Evolutionary conservation across 2,888 invertebrate genomes (phyloP), one percentile per base, ranked within the genome.

Genomic region (Labia minor): DNA sequence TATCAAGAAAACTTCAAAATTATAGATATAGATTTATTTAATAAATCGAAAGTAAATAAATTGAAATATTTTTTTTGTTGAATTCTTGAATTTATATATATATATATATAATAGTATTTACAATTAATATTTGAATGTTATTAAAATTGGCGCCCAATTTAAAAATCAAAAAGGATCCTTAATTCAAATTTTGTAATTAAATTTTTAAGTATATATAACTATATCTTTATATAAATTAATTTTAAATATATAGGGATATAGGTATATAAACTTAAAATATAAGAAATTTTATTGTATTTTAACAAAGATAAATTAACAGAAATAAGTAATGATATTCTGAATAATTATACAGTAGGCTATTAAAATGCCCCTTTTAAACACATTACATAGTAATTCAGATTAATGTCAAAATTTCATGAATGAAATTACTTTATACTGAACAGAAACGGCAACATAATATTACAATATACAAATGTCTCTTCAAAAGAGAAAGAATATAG

Each of bases 341-440:
- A 49, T 49, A 49, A 49, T 49, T 49, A 49, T 16, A 49, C 49
- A 16, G 49, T 49, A 49, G 49, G 49, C 49, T 49, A 49, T 49
- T 49, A 49, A 33, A 49, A 49, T 49, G 49, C 49, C 49, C 14
- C 49, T 49, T 49, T 49, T 49, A 49, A 49, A 49, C 49, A 49
- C 49, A 49, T 49, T 49, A 49, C 49, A 49, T 49, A 49, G 49
- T 49, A 49, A 49, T 49, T 49, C 49, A 49, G 49, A 49, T 49
- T 49, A 49, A 49, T 49, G 49, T 49, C 16, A 49, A 49, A 49
- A 49, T 49, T 49, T 49, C 49, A 49, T 49, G 49, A 49, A 49
- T 49, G 49, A 49, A 49, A 49, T 49, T 49, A 49, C 49, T 49
- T 49, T 49, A 49, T 49, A 49, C 49, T 49, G 49, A 49, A 49